Evolutionary conservation across 2,797 vertebrate species (phyloP).

Genomic region (Sylvia borin): DNA sequence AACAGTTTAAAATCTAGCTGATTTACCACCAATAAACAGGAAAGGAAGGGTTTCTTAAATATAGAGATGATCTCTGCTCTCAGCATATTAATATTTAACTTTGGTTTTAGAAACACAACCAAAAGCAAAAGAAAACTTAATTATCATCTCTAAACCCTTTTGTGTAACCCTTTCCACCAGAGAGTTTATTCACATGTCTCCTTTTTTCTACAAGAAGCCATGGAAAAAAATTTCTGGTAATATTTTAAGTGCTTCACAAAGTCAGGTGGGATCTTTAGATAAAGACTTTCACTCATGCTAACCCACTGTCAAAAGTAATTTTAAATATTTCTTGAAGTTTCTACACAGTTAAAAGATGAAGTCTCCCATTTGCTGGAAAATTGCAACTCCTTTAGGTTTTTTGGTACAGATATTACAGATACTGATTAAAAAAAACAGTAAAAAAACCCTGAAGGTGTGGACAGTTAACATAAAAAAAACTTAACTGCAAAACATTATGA

Average conservation of each 20-base stretch:
- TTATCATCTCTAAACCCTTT: neutral
- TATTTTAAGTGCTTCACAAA: conserved; percentile 65
- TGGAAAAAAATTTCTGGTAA: conserved; percentile 47
- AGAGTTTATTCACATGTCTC: conserved; percentile 52
- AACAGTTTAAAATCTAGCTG: neutral
- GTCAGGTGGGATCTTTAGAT: conserved; percentile 47
- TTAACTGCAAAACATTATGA: conserved; percentile 41
- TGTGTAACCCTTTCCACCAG: conserved; percentile 6
- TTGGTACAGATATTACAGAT: conserved; percentile 55
- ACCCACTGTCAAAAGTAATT: conserved; percentile 60
- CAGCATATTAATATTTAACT: neutral
- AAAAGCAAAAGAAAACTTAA: neutral
- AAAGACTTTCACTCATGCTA: conserved; percentile 55
- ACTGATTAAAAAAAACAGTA: neutral
- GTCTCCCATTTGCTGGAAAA: conserved; percentile 67
- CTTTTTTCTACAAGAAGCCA: conserved; percentile 57
- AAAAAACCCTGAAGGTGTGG: neutral
- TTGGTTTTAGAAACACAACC: neutral
- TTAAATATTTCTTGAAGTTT: conserved; percentile 69
- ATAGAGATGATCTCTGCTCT: neutral
- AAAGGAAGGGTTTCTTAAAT: neutral
- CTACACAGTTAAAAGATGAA: conserved; percentile 64
- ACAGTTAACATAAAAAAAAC: conserved; percentile 52
- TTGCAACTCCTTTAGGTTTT: conserved; percentile 51
- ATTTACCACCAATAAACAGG: neutral